phyloP scores from a whole-genome alignment of 2,797 vertebrate genomes.

The Denticeps clupeoides region DNA sequence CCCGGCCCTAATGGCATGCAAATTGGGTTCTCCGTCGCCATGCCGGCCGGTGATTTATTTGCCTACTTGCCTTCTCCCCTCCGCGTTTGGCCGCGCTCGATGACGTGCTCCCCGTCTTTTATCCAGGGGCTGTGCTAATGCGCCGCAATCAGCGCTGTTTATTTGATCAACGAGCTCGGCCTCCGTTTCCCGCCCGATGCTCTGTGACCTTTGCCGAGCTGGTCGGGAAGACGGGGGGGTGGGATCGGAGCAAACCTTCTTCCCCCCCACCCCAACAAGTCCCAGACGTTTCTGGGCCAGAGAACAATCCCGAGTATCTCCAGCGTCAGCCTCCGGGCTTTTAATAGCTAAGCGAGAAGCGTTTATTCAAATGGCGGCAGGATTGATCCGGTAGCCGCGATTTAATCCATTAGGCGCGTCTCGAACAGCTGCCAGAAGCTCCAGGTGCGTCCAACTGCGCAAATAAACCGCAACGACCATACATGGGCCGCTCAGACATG shows the following conservation, averaged over 20 bases:
- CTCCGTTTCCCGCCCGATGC: neutral
- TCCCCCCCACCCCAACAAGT: no score
- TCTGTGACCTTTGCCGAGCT: neutral
- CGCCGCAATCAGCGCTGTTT: neutral
- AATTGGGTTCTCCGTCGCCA: conserved; percentile 23
- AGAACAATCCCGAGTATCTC: no score
- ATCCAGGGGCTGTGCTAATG: conserved; percentile 6
- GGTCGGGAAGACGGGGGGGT: no score
- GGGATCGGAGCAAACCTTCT: no score
- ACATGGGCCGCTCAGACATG: neutral
- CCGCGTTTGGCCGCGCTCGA: neutral
- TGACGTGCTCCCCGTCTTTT: conserved; percentile 9
- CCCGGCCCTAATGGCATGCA: conserved; percentile 24
- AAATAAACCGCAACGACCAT: neutral
- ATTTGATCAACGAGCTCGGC: conserved; percentile 12
- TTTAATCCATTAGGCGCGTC: neutral
- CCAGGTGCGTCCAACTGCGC: neutral
- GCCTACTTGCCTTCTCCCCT: no score
- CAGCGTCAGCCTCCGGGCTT: no score
- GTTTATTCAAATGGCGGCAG: neutral
- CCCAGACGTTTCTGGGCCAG: no score
- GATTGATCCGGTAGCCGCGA: neutral
- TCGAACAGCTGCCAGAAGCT: neutral
- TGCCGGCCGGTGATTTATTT: conserved; percentile 13
- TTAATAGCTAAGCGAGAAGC: no score